Base-by-base conservation (phyloP, 2,797 vertebrate genomes). In the Hyperoplus immaculatus region DNA sequence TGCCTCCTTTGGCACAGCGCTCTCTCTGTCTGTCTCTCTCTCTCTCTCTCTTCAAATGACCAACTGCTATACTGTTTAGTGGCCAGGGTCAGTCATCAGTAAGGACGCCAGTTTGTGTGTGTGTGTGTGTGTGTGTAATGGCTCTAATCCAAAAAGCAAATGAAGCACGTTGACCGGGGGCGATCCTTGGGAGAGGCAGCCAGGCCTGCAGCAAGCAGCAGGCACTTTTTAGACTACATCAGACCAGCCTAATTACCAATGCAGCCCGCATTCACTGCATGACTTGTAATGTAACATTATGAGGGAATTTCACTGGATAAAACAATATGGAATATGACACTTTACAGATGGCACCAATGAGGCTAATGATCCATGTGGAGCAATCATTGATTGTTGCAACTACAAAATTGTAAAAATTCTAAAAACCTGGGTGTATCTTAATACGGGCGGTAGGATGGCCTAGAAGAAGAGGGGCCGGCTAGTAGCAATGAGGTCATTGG, bases 151-250 rank as follows among this genome's bases (percentile, higher is more conserved):
- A 80, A 75, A 85, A 72, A 69, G 61, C 72, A 80, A 62, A 70
- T 81, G 80, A 85, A 83, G 63, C 72, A 65, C 41, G 83, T 72
- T 81, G 81, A 72, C 81, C 65, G 18, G 69, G 46, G 84, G 81
- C 73, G 4, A 78, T 78, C 65, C 77, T 84, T 69, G 67, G 46
- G 75, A 84, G 72, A 82, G 63, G 56, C 65, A 83, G 78, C 15
- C 80, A 46, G 78, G 77, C 78, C 87, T 70, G 81, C 56, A 75
- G 78, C 81, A 72, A 82, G 72, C 78, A 84, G 73, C 70, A 73
- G 83, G 76, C 61, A 54, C 11, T 74, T 69, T 81, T 59, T 45
- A 73, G 8, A 77, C 67, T 56, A 53, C 83, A 81, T 80, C 42
- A 76, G 60, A 82, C 45, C 5, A 5, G 63, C 29, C 63, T 77